Evolutionary conservation across 2,113 vertebrate species (phyloP).

Genomic region (Rhizomys pruinosus): DNA sequence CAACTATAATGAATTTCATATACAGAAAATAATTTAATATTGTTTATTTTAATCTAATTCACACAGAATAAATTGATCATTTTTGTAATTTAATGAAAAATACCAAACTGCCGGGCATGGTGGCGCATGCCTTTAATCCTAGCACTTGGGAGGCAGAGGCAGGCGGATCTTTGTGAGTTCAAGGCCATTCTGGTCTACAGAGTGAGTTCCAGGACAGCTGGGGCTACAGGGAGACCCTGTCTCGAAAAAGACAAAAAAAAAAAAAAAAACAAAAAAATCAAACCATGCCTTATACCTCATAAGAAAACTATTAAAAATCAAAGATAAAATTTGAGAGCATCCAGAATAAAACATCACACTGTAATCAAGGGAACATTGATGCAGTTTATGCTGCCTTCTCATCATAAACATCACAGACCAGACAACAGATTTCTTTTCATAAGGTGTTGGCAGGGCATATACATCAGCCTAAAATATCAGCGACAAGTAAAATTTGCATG

Average conservation of each 20-base stretch:
- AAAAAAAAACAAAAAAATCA: conserved; percentile 26
- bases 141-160: no score
- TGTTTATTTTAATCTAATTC: conserved; percentile 55
- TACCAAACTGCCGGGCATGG: no score
- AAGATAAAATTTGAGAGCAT: conserved; percentile 32
- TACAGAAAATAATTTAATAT: conserved; percentile 66
- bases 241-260: no score
- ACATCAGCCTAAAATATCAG: background rate
- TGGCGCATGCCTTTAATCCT: no score
- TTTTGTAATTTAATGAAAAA: no score
- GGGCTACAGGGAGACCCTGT: no score
- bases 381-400: background rate
- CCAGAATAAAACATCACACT: background rate
- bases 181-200: no score
- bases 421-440: background rate
- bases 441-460: background rate
- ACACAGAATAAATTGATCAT: conserved; percentile 55
- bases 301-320: background rate
- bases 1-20: conserved; percentile 59
- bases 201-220: no score
- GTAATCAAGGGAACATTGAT: background rate
- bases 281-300: background rate
- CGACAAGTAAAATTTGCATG: background rate
- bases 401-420: background rate
- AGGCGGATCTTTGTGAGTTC: no score